Evolutionary conservation across 2,797 vertebrate genomes (phyloP).

Genomic region (Heteromormyrus szaboi): DNA sequence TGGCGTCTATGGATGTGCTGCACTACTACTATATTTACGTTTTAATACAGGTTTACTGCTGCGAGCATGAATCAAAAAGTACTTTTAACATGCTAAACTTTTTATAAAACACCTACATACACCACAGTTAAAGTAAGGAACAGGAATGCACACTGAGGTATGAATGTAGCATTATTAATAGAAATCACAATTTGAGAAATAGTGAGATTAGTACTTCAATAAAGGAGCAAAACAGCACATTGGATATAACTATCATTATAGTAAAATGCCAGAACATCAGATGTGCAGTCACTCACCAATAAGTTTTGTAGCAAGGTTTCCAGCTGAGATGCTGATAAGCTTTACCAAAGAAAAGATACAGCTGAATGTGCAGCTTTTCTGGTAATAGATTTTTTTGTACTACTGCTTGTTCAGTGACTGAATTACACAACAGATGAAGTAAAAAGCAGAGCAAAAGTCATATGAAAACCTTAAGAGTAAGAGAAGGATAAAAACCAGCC

Average conservation of each 20-base stretch:
- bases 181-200: not conserved
- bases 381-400: not conserved
- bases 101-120: not conserved
- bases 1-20: slow-evolving; percentile 57
- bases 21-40: not conserved
- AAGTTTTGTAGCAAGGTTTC: not conserved
- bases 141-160: not conserved
- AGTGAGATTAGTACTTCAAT: slow-evolving; percentile 17
- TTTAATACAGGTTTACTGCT: not conserved
- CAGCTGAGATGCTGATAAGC: not conserved
- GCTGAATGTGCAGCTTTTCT: not conserved
- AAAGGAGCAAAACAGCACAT: not conserved
- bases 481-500: not conserved
- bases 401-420: not conserved
- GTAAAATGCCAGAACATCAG: not conserved
- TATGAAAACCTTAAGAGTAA: not conserved
- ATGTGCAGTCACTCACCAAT: not conserved
- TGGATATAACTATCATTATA: not conserved
- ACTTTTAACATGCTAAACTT: not conserved
- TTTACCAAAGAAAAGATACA: not conserved
- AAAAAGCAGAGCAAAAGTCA: not conserved
- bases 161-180: slow-evolving; percentile 4
- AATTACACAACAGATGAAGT: not conserved
- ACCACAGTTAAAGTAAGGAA: not conserved
- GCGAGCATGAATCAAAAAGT: not conserved